These are phyloP conservation scores for Smutsia gigantea DNA, from an alignment of 2,797 vertebrate species.

Conservation along the genomic window DNA sequence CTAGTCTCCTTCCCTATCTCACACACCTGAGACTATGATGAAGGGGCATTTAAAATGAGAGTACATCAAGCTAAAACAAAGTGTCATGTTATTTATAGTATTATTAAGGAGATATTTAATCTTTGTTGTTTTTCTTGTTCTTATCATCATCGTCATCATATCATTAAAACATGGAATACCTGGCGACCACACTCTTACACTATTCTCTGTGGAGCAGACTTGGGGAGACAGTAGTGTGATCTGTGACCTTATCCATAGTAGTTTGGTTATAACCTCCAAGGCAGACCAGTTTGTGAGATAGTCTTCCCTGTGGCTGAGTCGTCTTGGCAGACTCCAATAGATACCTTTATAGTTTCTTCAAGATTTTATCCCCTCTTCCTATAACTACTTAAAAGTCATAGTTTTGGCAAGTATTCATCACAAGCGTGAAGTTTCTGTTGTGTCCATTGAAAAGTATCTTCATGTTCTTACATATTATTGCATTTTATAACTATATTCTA, in stretches of 20 bases:
- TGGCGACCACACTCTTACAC: not conserved
- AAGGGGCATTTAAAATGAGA: conserved; percentile 44
- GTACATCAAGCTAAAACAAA: not conserved
- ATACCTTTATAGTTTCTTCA: conserved; percentile 8
- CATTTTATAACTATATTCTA: conserved; percentile 34
- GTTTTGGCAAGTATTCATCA: conserved; percentile 19
- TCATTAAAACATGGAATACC: conserved; percentile 13
- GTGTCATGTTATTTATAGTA: not conserved
- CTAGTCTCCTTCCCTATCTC: not conserved
- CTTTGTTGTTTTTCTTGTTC: conserved; percentile 23
- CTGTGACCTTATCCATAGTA: not conserved
- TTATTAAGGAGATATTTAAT: conserved; percentile 19
- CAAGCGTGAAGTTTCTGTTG: conserved; percentile 11
- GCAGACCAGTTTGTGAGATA: not conserved
- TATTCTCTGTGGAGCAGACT: not conserved
- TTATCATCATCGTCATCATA: not conserved
- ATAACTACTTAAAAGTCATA: conserved; percentile 38
- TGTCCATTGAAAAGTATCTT: not conserved
- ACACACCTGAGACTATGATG: not conserved
- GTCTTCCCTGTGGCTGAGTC: not conserved
- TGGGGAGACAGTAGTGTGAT: not conserved
- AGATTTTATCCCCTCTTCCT: conserved; percentile 46
- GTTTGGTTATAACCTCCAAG: conserved; percentile 10
- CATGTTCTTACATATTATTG: not conserved
- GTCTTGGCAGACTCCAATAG: not conserved